Percentiles rank a stretch among this genome's conserved stretches.
Conservation (phyloP, 2,797 vertebrate species). For the Ptychadena robeensis region DNA sequence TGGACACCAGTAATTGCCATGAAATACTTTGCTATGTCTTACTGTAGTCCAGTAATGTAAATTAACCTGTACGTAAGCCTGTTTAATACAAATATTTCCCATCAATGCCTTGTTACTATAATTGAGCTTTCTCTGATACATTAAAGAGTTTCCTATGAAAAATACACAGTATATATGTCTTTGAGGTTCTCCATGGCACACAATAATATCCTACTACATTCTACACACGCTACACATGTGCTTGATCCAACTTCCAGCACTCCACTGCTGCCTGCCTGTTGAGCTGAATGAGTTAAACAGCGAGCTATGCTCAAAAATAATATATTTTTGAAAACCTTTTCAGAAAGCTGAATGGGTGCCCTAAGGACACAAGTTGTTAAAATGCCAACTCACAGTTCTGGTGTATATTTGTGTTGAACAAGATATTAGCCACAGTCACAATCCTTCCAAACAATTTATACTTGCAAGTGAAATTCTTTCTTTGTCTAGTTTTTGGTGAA, state of each 20-base stretch:
- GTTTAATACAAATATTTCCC: no score
- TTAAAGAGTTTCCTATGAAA: no score
- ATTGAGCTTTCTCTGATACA: no score
- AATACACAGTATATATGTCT: no score
- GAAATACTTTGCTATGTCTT: no score
- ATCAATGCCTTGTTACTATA: no score
- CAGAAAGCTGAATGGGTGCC: conserved; percentile 44
- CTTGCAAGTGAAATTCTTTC: not conserved
- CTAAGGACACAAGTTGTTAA: conserved; percentile 57
- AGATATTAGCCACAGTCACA: conserved; percentile 5
- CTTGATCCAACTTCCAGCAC: not conserved
- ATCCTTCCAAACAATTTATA: conserved; percentile 2
- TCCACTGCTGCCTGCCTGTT: not conserved
- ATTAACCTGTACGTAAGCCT: no score
- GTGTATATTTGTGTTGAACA: conserved; percentile 40
- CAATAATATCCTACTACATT: not conserved
- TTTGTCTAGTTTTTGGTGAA: not conserved
- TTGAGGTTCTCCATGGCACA: no score
- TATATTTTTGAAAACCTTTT: conserved; percentile 46
- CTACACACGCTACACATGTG: not conserved
- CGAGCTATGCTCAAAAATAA: conserved; percentile 37
- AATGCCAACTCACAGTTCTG: conserved; percentile 46
- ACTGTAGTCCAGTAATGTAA: no score
- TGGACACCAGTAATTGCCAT: no score
- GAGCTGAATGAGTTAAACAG: conserved; percentile 45